Conservation (phyloP, 1,140 invertebrate species). For the Tribolium castaneum region DNA sequence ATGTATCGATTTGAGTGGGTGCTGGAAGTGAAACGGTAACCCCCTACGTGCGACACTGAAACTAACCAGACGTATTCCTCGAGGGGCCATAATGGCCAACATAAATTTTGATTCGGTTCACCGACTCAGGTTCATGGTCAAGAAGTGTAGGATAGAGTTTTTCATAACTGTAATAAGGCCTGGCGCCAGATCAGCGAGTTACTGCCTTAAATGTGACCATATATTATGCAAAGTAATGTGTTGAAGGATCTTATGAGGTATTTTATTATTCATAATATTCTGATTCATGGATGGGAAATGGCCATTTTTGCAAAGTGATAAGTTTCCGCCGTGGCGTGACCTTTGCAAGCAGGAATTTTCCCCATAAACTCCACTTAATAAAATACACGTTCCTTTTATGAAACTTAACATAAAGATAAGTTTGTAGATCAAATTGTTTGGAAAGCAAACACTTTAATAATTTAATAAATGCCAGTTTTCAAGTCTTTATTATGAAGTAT, state of each 20-base stretch:
- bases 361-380: not conserved
- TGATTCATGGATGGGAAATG: not conserved
- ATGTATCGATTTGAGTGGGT: not conserved
- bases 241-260: not conserved
- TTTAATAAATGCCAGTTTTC: not conserved
- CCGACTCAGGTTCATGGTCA: conserved; percentile 35
- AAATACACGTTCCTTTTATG: not conserved
- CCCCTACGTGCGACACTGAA: not conserved
- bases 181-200: conserved; percentile 32
- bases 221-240: conserved; percentile 18
- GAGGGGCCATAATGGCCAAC: conserved; percentile 4
- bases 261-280: conserved; percentile 3
- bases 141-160: conserved; percentile 26
- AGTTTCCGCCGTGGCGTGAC: not conserved
- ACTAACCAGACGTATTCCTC: not conserved
- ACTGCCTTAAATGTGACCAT: conserved; percentile 1
- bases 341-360: not conserved
- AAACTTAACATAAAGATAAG: not conserved
- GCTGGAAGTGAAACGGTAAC: not conserved
- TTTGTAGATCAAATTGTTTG: not conserved
- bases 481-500: not conserved
- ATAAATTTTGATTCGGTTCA: conserved; percentile 32
- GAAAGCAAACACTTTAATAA: not conserved
- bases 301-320: not conserved
- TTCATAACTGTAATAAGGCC: conserved; percentile 8